Base-by-base conservation (phyloP, 2,888 invertebrate species). In the Drosophila fungiperda region DNA sequence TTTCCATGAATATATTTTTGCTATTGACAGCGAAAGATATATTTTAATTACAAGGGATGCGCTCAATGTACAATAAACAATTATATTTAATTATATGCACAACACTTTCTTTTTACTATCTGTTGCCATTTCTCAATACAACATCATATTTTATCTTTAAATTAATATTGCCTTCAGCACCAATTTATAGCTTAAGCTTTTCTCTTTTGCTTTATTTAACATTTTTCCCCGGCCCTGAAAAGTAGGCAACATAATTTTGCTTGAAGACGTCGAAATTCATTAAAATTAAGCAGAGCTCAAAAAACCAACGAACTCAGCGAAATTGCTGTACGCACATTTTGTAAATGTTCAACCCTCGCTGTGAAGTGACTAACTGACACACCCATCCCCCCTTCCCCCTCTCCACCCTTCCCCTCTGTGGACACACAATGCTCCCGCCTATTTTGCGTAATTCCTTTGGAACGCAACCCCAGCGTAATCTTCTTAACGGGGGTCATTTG, bases 271-370 rank as follows among this genome's bases (percentile, higher is more conserved):
- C 33, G 61, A 77, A 87, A 87, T 80, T 86, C 83, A 85, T 85
- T 88, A 80, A 78, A 78, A 83, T 70, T 75, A 71, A 59, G 60
- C 32, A 45, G 15, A 63, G 65, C 71, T 61, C 61, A 55, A 48
- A 35, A 67, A 70, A 45, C 58, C 69, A 69, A 66, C 63, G 55
- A 50, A 73, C 40, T 63, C 53, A 49, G 53, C 68, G 55, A 72
- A 87, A 85, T 72, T 76, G 81, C 80, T 82, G 66, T 74, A 82
- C 84, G 86, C 88, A 84, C 82, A 82, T 87, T 89, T 87, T 78
- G 74, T 80, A 89, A 86, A 86, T 89, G 68, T 78, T 80, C 80
- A 68, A 86, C 63, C 73, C 70, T 63, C 64, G 49, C 54, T 23
- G 45, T 49, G 26, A 63, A 57, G 48, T 35, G 45, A 53, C 62